phyloP scores from a whole-genome alignment of 2,888 invertebrate species.

The Hartigia nigra region DNA sequence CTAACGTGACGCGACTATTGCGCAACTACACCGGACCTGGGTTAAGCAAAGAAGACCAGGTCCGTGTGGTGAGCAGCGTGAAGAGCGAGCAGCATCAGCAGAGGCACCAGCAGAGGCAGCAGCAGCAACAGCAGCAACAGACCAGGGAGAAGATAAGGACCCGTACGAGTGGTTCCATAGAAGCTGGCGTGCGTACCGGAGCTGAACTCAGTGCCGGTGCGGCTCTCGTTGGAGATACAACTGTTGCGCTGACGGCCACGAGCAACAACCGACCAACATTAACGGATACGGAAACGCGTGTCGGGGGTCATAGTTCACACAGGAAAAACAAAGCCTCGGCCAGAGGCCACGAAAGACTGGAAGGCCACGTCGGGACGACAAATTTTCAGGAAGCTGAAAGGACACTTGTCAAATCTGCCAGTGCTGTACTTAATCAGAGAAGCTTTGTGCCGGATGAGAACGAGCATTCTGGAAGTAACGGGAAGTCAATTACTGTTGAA shows the following conservation, averaged over 20 bases:
- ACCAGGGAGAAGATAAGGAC: slow-evolving; percentile 38
- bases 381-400: background rate
- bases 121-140: slow-evolving; percentile 16
- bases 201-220: slow-evolving; percentile 62
- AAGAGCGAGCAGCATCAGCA: slow-evolving; percentile 17
- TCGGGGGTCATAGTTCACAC: slow-evolving; percentile 13
- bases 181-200: slow-evolving; percentile 52
- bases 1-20: slow-evolving; percentile 61
- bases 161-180: slow-evolving; percentile 45
- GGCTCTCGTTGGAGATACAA: slow-evolving; percentile 58
- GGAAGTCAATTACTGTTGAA: slow-evolving; percentile 14
- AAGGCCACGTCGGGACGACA: background rate
- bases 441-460: slow-evolving; percentile 7
- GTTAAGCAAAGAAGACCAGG: slow-evolving; percentile 48
- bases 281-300: background rate
- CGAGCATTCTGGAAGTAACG: slow-evolving; percentile 1
- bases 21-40: slow-evolving; percentile 62
- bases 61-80: slow-evolving; percentile 9
- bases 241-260: slow-evolving; percentile 21
- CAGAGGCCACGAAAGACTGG: background rate
- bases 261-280: background rate
- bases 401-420: slow-evolving; percentile 37
- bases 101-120: slow-evolving; percentile 18
- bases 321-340: slow-evolving; percentile 6
- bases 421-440: slow-evolving; percentile 52